Conservation (phyloP, 2,888 invertebrate species). For the Parasteatoda lunata region DNA sequence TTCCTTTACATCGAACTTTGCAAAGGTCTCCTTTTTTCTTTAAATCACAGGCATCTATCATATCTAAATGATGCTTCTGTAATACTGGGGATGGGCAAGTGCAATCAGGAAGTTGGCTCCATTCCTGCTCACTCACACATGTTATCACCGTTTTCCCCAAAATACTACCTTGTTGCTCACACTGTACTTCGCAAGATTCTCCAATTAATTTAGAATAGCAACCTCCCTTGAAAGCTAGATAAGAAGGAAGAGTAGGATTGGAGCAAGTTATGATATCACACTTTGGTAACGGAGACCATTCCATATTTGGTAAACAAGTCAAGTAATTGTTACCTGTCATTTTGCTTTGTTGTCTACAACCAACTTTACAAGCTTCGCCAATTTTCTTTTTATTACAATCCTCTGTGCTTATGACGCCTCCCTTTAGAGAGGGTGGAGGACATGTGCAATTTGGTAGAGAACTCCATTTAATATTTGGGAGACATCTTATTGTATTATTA, state of each 20-base stretch:
- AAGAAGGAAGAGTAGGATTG: too few relatives aligned
- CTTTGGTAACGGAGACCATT: slow-evolving; percentile 6
- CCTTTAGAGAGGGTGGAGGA: background rate
- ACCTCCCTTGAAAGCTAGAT: too few relatives aligned
- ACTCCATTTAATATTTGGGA: background rate
- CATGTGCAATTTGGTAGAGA: slow-evolving; percentile 11
- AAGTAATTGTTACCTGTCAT: background rate
- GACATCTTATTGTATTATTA: slow-evolving; percentile 3
- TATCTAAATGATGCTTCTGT: background rate
- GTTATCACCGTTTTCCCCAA: too few relatives aligned
- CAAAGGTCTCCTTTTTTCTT: slow-evolving; percentile 15
- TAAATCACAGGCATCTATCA: slow-evolving; percentile 14
- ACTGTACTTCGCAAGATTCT: too few relatives aligned
- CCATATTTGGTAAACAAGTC: background rate
- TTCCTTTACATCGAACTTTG: background rate
- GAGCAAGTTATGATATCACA: background rate
- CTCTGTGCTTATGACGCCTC: background rate
- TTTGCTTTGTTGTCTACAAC: background rate
- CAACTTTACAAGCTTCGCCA: background rate
- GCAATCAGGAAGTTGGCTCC: too few relatives aligned
- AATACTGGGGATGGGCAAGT: slow-evolving; percentile 15
- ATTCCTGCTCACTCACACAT: too few relatives aligned
- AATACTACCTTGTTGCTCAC: too few relatives aligned
- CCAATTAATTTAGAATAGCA: too few relatives aligned
- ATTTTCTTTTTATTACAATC: background rate